These are phyloP conservation scores for Drosophila teissieri DNA, from an alignment of 1,140 invertebrate genomes.

Conservation along the genomic window DNA sequence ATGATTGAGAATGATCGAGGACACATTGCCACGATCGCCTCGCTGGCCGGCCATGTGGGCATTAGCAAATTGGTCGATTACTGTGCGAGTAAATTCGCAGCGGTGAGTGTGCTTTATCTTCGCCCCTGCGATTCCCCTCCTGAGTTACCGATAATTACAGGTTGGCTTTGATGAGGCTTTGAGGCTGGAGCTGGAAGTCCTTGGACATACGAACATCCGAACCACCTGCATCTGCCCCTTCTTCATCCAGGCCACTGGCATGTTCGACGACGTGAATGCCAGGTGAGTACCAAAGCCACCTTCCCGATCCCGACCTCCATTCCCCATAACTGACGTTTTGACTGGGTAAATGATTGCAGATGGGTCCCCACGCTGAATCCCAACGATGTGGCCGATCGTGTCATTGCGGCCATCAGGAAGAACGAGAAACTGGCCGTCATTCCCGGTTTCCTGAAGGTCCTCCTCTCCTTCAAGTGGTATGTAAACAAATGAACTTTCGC, in stretches of 20 bases:
- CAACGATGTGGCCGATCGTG: slow-evolving; percentile 93
- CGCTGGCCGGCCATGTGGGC: slow-evolving; percentile 94
- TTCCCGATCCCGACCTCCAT: not conserved
- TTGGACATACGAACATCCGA: slow-evolving; percentile 90
- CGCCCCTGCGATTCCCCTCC: not conserved
- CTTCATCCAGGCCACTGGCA: slow-evolving; percentile 96
- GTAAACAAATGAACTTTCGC: slow-evolving; percentile 52
- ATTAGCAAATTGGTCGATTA: slow-evolving; percentile 96
- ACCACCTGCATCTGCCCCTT: slow-evolving; percentile 97
- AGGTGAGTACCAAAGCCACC: slow-evolving; percentile 87
- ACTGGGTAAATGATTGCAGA: slow-evolving; percentile 84
- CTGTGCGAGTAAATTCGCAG: slow-evolving; percentile 97
- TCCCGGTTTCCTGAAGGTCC: slow-evolving; percentile 89
- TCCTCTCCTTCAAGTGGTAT: slow-evolving; percentile 90
- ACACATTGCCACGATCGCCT: slow-evolving; percentile 98
- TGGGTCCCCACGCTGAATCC: slow-evolving; percentile 93
- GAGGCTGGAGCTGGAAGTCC: slow-evolving; percentile 89
- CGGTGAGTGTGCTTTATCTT: slow-evolving; percentile 85
- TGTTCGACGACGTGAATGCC: slow-evolving; percentile 95
- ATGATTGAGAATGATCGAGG: slow-evolving; percentile 84
- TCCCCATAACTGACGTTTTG: slow-evolving; percentile 47
- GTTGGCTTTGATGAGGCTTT: slow-evolving; percentile 95
- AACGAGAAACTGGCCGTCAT: slow-evolving; percentile 92
- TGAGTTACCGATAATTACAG: slow-evolving; percentile 63
- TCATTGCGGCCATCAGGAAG: slow-evolving; percentile 92